Percentiles rank a stretch among this genome's conserved stretches.
Evolutionary conservation across 2,888 invertebrate genomes (phyloP).

Genomic region (Chloroclysta siterata): DNA sequence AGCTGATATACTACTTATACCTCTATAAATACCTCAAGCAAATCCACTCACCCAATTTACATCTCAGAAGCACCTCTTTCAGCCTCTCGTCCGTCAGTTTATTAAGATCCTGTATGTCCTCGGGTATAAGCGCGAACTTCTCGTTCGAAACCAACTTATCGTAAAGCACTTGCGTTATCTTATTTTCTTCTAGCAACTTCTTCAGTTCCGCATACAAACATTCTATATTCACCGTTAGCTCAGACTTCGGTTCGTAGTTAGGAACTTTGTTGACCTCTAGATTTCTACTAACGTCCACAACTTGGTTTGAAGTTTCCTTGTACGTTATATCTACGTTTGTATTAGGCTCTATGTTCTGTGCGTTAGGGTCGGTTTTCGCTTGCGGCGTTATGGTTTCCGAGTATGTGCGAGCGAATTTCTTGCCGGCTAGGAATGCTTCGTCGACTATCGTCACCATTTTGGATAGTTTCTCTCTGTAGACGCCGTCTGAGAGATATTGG

Average conservation of each 20-base stretch:
- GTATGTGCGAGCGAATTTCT: conserved; percentile 89
- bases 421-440: conserved; percentile 89
- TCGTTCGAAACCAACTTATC: conserved; percentile 74
- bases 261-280: conserved; percentile 52
- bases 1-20: too few species aligned
- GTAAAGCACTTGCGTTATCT: conserved; percentile 70
- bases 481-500: conserved; percentile 93
- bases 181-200: conserved; percentile 65
- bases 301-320: conserved; percentile 52
- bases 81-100: conserved; percentile 65
- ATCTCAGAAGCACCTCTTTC: conserved; percentile 66
- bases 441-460: conserved; percentile 94
- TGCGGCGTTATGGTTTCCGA: conserved; percentile 49
- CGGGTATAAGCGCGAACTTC: conserved; percentile 72
- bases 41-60: conserved; percentile 74
- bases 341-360: conserved; percentile 40
- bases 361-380: conserved; percentile 42
- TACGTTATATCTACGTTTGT: conserved; percentile 65
- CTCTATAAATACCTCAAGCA: too few species aligned
- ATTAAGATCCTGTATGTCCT: conserved; percentile 81
- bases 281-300: conserved; percentile 54
- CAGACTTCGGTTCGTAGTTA: conserved; percentile 44
- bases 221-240: conserved; percentile 48
- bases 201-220: conserved; percentile 62
- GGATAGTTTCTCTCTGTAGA: conserved; percentile 92